Conservation (phyloP, 2,888 invertebrate species). For the Cylindroiulus punctatus region DNA sequence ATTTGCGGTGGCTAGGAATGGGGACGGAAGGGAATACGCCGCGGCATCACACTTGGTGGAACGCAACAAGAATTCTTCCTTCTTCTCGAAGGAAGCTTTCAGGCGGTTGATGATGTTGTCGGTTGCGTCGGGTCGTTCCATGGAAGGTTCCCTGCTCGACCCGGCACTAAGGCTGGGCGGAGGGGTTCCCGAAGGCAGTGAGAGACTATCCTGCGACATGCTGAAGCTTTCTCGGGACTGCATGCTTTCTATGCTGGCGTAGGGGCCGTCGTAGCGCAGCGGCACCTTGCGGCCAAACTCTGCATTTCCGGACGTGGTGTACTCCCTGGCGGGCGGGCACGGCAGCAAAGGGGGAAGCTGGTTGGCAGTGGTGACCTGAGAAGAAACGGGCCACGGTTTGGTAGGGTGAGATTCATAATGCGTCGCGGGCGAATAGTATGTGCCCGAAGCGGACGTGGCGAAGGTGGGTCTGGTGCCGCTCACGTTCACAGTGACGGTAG, state of each 20-base stretch:
- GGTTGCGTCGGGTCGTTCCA: conserved; percentile 51
- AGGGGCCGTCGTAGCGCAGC: conserved; percentile 24
- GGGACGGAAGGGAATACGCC: neutral
- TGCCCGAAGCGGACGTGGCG: neutral
- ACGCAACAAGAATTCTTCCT: conserved; percentile 80
- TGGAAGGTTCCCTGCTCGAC: conserved; percentile 55
- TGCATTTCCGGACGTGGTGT: neutral
- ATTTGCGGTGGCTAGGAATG: neutral
- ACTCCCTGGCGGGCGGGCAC: conserved; percentile 52
- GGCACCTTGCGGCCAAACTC: conserved; percentile 19
- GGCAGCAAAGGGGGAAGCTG: conserved; percentile 37
- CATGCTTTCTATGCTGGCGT: conserved; percentile 32
- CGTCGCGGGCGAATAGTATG: neutral
- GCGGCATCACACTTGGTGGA: neutral
- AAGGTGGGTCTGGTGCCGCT: conserved; percentile 4
- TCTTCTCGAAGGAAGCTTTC: conserved; percentile 86
- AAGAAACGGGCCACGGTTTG: neutral
- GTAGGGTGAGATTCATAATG: neutral
- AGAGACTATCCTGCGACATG: neutral
- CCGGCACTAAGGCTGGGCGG: conserved; percentile 42
- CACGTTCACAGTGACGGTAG: conserved; percentile 30
- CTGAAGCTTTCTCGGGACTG: conserved; percentile 40
- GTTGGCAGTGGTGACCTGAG: conserved; percentile 10
- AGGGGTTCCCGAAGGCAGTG: conserved; percentile 19
- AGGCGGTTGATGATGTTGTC: conserved; percentile 67